These are phyloP conservation scores for Sisor rabdophorus DNA, from an alignment of 2,113 vertebrate genomes.

Conservation along the genomic window DNA sequence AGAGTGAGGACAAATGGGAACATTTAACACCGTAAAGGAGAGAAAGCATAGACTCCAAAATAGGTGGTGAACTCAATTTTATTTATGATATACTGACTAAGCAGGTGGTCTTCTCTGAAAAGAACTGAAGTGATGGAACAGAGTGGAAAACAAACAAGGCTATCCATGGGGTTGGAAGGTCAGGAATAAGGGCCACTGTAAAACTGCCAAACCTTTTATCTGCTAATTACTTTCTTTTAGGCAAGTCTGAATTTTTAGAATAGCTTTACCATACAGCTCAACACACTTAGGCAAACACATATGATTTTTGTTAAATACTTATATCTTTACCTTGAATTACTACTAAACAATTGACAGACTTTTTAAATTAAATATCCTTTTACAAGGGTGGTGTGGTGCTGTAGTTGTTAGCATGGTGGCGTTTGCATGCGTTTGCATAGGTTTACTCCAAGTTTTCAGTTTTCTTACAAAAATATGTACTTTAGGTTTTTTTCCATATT, in stretches of 20 bases:
- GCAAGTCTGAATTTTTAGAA: neutral
- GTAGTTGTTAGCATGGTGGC: no score
- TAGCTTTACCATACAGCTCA: neutral
- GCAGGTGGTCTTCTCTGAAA: constrained; percentile 11
- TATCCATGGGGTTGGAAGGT: constrained; percentile 5
- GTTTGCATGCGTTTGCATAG: no score
- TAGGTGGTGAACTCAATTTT: constrained; percentile 3
- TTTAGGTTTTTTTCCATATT: no score
- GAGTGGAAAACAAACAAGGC: constrained; percentile 22
- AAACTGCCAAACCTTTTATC: constrained; percentile 29
- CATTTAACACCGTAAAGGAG: constrained; percentile 36
- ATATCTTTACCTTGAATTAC: neutral
- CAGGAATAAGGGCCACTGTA: neutral
- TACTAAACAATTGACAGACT: no score
- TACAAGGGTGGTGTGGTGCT: no score
- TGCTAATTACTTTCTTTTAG: constrained; percentile 16
- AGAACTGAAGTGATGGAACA: neutral
- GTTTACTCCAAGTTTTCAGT: no score
- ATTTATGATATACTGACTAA: constrained; percentile 37
- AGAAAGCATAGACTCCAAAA: constrained; percentile 19
- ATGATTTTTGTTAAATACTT: neutral
- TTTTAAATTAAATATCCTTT: no score
- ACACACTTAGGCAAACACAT: neutral
- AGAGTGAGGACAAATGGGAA: constrained; percentile 39
- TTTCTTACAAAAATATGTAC: no score